Evolutionary conservation across 2,888 invertebrate genomes (phyloP).

Genomic region (Cordilura impudica): DNA sequence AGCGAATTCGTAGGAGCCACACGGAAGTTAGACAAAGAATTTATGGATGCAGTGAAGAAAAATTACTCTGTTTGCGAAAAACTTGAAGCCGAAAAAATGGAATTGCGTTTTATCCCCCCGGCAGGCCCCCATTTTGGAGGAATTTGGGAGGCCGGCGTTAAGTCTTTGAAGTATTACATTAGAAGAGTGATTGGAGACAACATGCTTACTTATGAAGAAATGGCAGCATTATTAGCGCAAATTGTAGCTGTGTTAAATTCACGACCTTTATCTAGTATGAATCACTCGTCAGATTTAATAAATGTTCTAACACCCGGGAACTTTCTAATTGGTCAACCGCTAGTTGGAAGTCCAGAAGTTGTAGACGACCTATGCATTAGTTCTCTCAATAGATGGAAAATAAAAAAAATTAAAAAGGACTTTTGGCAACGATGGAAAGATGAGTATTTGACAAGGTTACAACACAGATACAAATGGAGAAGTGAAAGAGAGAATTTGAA

Average conservation of each 20-base stretch:
- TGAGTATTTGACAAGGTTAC: too few species aligned
- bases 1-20: constrained; percentile 38
- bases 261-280: background rate
- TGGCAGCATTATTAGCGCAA: background rate
- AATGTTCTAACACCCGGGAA: too few species aligned
- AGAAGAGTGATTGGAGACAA: background rate
- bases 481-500: too few species aligned
- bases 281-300: constrained; percentile 1
- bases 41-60: background rate
- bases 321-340: background rate
- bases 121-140: too few species aligned
- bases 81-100: background rate
- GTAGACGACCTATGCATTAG: too few species aligned
- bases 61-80: background rate
- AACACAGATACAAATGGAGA: too few species aligned
- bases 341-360: background rate
- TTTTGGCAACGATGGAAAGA: too few species aligned
- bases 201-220: too few species aligned
- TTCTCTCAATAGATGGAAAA: too few species aligned
- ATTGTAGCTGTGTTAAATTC: constrained; percentile 6
- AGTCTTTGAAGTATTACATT: constrained; percentile 3
- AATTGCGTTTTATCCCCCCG: too few species aligned
- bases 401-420: too few species aligned
- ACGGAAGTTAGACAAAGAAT: background rate
- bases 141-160: too few species aligned